Evolutionary conservation across 1,140 invertebrate genomes (phyloP).

Genomic region (Euura lappo): DNA sequence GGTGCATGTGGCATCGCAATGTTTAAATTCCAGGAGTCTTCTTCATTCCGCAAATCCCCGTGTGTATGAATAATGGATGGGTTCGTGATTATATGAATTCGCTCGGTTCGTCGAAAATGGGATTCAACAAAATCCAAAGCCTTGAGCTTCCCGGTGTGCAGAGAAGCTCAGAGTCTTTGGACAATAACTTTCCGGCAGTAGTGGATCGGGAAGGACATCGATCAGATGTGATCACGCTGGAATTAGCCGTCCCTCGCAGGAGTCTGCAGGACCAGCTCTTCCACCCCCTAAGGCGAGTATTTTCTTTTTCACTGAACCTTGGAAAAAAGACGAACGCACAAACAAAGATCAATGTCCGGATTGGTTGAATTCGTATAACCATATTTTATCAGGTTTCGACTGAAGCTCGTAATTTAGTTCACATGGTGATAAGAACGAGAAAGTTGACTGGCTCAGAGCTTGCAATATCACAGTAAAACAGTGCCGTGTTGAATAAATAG

Average conservation of each 20-base stretch:
- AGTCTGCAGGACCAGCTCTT: conserved; percentile 32
- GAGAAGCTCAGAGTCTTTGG: conserved; percentile 15
- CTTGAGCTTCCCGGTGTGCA: not conserved
- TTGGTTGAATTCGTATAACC: not conserved
- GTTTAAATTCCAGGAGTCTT: too few relatives aligned
- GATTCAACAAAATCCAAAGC: too few relatives aligned
- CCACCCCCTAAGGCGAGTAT: not conserved
- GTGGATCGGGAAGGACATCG: conserved; percentile 49
- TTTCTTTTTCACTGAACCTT: not conserved
- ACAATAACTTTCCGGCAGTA: conserved; percentile 47
- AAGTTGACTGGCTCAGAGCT: not conserved
- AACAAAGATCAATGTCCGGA: not conserved
- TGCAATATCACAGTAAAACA: conserved; percentile 1
- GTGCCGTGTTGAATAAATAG: conserved; percentile 56
- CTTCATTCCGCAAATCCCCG: too few relatives aligned
- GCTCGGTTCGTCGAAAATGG: too few relatives aligned
- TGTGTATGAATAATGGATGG: too few relatives aligned
- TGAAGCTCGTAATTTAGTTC: not conserved
- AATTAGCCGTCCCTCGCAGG: conserved; percentile 60
- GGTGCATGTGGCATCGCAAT: not conserved
- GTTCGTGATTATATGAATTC: too few relatives aligned
- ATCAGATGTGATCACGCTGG: conserved; percentile 56
- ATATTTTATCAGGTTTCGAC: not conserved
- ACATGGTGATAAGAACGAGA: not conserved
- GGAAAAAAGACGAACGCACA: not conserved